Base-by-base conservation (phyloP, 2,113 vertebrate species). In the Pluvianellus socialis region DNA sequence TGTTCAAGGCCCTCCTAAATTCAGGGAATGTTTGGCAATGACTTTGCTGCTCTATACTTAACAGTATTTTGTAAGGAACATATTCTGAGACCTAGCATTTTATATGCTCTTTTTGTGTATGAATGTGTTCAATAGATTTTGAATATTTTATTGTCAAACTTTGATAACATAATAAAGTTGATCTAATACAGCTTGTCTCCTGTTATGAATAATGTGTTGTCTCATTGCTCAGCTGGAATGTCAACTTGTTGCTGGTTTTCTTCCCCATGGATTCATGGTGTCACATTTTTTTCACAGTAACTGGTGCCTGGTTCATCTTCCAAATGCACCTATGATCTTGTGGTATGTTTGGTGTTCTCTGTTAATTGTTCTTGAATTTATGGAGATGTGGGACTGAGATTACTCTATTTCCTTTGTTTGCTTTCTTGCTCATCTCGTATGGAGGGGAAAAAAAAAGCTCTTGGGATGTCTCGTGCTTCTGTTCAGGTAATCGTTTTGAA, bases 131-230 rank as follows among this genome's bases (percentile, higher is more conserved):
- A 83, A 94, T 91, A 97, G 84, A 93, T 87, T 96, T 97, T 73
- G 61, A 91, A 75, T 94, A 96, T 96, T 94, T 96, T 96, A 96
- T 94, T 95, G 95, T 97, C 83, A 83, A 80, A 97, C 79, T 96
- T 98, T 97, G 96, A 92, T 97, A 97, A 97, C 28, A 61, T 96
- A 98, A 97, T 98, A 98, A 98, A 98, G 83, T 94, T 87, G 81
- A 97, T 97, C 92, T 95, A 96, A 93, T 91, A 90, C 32, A 79
- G 33, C 28, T 28, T 92, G 61, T 91, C 27, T 96, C 45, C 26
- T 95, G 68, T 79, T 56, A n/a, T 96, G 50, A 75, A 45, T 80
- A 62, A 61, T 1, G 6, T 68, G 27, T 40, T 74, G 50, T 38
- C 83, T 91, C 10, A 7, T 15, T 20, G 68, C 58, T 74, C 32